Conservation (phyloP, 2,113 vertebrate genomes). For the Antechinus stuartii region DNA sequence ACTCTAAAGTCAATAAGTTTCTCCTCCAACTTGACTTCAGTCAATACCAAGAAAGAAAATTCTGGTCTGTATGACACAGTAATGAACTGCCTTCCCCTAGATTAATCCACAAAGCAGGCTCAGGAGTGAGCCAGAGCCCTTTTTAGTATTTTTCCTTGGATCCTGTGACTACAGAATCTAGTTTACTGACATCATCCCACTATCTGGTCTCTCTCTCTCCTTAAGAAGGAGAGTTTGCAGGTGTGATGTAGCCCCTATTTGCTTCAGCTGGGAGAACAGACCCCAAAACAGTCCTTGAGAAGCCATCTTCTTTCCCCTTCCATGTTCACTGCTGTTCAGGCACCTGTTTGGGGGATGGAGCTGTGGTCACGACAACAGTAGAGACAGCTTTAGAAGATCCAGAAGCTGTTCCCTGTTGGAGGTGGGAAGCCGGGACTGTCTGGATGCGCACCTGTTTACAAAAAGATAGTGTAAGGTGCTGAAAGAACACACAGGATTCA, state of each 20-base stretch:
- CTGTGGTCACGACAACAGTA: constrained; percentile 95
- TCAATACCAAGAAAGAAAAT: neutral
- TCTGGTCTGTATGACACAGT: neutral
- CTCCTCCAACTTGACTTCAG: neutral
- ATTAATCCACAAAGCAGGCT: neutral
- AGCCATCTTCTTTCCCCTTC: neutral
- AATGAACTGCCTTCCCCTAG: constrained; percentile 19
- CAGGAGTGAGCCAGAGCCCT: neutral
- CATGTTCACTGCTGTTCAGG: constrained; percentile 88
- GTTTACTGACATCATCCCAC: neutral
- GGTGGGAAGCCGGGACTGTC: constrained; percentile 93
- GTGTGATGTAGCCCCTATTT: neutral
- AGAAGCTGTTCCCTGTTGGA: constrained; percentile 92
- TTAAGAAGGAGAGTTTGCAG: neutral
- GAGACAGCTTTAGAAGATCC: constrained; percentile 93
- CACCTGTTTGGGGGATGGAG: constrained; percentile 91
- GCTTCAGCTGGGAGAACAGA: neutral
- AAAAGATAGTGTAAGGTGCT: rapidly evolving
- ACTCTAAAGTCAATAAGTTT: neutral
- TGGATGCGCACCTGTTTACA: constrained; percentile 94
- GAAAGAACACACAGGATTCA: neutral
- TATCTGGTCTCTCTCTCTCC: constrained; percentile 3
- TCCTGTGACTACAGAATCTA: neutral
- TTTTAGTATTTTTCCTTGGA: neutral
- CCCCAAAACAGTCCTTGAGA: neutral